Evolutionary conservation across 2,113 vertebrate species (phyloP).

Genomic region (Hucho hucho): DNA sequence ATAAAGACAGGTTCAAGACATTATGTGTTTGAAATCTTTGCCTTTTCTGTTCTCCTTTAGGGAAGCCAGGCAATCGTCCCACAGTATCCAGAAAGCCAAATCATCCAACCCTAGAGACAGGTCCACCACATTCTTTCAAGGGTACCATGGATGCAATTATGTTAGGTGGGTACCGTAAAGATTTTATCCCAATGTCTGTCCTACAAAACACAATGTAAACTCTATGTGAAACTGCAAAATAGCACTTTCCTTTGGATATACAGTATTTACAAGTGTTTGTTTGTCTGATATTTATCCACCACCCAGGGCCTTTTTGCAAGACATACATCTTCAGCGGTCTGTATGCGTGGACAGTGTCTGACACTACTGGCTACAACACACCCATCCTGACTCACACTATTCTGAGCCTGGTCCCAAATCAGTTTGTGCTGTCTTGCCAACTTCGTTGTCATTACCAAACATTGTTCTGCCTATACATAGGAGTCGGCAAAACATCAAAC

Average conservation of each 20-base stretch:
- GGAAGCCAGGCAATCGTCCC: conserved; percentile 59
- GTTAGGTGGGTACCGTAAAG: conserved; percentile 70
- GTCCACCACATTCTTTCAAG: conserved; percentile 73
- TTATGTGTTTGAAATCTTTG: not conserved
- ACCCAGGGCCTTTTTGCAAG: conserved; percentile 73
- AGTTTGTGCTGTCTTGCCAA: too few species aligned
- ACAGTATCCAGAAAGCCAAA: conserved; percentile 28
- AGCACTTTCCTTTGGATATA: not conserved
- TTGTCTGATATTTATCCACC: not conserved
- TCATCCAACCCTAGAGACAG: conserved; percentile 6
- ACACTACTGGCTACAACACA: conserved; percentile 63
- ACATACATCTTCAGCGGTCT: conserved; percentile 80
- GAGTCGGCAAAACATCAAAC: too few species aligned
- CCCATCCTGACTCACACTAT: conserved; percentile 50
- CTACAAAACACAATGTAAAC: not conserved
- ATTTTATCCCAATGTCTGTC: not conserved
- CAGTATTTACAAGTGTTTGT: not conserved
- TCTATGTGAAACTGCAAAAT: not conserved
- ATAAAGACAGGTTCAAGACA: not conserved
- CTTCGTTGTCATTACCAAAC: too few species aligned
- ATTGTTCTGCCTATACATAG: too few species aligned
- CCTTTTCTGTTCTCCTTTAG: conserved; percentile 39
- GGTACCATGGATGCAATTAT: conserved; percentile 77
- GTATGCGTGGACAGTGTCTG: conserved; percentile 80
- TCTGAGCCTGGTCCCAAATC: too few species aligned